Evolutionary conservation across 2,797 vertebrate species (phyloP).

Genomic region (Odontamblyopus lacepedii): DNA sequence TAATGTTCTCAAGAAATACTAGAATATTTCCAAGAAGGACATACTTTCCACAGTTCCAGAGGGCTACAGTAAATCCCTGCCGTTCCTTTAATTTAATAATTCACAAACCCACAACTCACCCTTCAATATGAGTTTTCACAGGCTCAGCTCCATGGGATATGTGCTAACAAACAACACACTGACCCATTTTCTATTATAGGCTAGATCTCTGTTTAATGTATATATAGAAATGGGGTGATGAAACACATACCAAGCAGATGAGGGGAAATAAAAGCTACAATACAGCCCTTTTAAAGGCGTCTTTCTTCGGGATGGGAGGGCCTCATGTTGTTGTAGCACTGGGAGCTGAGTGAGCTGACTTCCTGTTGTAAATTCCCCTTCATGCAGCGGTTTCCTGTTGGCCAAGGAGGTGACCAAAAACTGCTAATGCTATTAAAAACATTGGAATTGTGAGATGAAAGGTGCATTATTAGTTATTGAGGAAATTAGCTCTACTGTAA

Average conservation of each 20-base stretch:
- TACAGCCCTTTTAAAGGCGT: constrained; percentile 8
- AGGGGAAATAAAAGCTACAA: constrained; percentile 25
- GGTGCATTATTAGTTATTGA: background rate
- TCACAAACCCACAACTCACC: background rate
- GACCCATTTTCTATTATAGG: constrained; percentile 12
- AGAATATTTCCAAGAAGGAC: too few species aligned
- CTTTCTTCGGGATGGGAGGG: constrained; percentile 32
- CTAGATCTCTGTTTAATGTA: constrained; percentile 3
- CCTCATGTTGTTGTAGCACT: constrained; percentile 48
- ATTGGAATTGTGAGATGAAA: background rate
- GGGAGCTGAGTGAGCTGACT: constrained; percentile 48
- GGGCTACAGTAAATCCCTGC: background rate
- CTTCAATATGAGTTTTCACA: constrained; percentile 4
- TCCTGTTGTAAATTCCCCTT: constrained; percentile 72
- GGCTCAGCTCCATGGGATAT: background rate
- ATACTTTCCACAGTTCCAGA: too few species aligned
- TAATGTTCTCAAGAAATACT: too few species aligned
- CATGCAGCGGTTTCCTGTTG: constrained; percentile 64
- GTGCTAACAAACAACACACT: constrained; percentile 6
- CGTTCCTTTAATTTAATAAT: background rate
- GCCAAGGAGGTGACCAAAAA: constrained; percentile 30
- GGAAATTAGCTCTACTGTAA: constrained; percentile 1
- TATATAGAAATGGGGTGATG: constrained; percentile 6
- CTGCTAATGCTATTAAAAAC: background rate
- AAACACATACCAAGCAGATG: constrained; percentile 19